Evolutionary conservation across 2,113 vertebrate genomes (phyloP).

Genomic region (Vidua macroura): DNA sequence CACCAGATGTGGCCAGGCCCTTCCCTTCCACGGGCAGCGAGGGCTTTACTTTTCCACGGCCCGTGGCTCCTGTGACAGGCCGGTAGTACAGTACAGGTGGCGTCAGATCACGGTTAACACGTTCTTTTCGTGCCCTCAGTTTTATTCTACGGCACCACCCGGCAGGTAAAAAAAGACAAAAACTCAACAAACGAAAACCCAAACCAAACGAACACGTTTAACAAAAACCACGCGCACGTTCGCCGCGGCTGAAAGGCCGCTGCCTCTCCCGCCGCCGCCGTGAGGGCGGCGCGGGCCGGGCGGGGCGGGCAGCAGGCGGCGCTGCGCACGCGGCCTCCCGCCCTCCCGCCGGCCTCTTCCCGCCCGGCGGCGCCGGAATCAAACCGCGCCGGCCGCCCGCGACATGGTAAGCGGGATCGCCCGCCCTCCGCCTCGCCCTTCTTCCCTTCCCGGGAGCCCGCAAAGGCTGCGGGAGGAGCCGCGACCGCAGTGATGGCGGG

Average conservation of each 20-base stretch:
- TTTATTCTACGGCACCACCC: background rate
- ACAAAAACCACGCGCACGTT: fast-evolving
- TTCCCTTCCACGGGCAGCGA: background rate
- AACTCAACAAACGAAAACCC: background rate
- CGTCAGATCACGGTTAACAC: fast-evolving
- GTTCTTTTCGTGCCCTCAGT: background rate
- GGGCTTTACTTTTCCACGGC: background rate
- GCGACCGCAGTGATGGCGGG: background rate
- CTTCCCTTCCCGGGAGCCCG: too few species aligned
- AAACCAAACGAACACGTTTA: background rate
- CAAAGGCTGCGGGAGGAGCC: background rate
- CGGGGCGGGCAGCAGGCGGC: background rate
- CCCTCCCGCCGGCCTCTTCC: background rate
- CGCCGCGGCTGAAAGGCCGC: fast-evolving
- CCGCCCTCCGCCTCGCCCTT: too few species aligned
- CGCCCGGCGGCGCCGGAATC: conserved; percentile 55
- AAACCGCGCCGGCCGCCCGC: background rate
- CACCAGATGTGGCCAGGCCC: background rate
- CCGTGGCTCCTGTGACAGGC: background rate
- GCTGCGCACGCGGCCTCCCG: background rate
- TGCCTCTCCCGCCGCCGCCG: too few species aligned
- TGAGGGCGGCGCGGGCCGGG: too few species aligned
- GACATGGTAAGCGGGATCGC: conserved; percentile 66
- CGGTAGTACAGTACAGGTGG: fast-evolving
- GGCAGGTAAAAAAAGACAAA: background rate